phyloP scores from a whole-genome alignment of 2,888 invertebrate species.

The Crossocerus cetratus region DNA sequence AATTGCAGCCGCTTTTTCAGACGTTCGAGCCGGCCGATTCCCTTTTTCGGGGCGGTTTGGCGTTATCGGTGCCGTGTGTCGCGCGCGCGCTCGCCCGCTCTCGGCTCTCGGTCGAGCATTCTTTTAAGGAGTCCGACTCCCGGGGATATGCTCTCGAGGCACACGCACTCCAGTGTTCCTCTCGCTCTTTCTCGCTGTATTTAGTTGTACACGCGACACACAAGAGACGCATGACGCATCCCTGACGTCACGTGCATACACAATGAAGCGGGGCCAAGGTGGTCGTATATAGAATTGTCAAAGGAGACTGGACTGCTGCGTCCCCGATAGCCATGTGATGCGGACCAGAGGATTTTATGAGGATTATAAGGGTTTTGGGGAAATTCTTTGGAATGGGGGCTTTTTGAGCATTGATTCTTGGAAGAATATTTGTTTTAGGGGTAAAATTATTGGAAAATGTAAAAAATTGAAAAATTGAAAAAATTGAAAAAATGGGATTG shows the following conservation, averaged over 20 bases:
- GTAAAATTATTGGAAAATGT: too few relatives aligned
- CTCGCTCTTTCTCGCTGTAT: not conserved
- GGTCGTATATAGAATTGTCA: constrained; percentile 45
- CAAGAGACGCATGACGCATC: constrained; percentile 58
- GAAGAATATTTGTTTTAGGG: too few relatives aligned
- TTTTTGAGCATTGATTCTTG: too few relatives aligned
- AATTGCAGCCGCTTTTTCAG: too few relatives aligned
- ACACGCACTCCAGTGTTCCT: not conserved
- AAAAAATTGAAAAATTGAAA: too few relatives aligned
- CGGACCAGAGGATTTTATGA: not conserved
- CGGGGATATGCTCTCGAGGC: not conserved
- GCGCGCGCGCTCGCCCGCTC: too few relatives aligned
- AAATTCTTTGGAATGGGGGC: too few relatives aligned
- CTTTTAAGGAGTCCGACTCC: constrained; percentile 1
- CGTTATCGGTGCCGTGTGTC: not conserved
- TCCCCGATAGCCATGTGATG: constrained; percentile 32
- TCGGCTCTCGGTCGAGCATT: too few relatives aligned
- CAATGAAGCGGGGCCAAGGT: constrained; percentile 53
- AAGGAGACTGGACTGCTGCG: constrained; percentile 31
- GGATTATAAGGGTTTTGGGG: too few relatives aligned
- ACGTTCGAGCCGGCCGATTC: too few relatives aligned
- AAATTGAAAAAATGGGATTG: too few relatives aligned
- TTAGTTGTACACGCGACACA: constrained; percentile 9
- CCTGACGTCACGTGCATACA: constrained; percentile 67
- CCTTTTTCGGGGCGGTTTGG: too few relatives aligned